These are phyloP conservation scores for Bovichtus variegatus DNA, from an alignment of 2,797 vertebrate genomes.

Conservation along the genomic window DNA sequence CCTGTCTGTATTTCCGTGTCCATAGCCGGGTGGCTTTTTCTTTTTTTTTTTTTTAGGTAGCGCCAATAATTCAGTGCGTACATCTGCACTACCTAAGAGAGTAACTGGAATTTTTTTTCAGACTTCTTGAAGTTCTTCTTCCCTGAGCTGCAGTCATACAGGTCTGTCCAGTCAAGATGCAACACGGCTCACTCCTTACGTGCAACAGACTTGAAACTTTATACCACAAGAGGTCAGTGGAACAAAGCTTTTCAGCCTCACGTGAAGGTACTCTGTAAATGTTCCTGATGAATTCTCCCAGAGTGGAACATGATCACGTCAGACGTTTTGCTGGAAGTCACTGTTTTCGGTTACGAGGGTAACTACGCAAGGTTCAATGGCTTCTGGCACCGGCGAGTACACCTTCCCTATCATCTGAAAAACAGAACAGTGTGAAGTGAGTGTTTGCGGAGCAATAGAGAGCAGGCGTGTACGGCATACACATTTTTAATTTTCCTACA, in stretches of 20 bases:
- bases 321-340: rapidly evolving
- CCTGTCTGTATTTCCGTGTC: neutral
- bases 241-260: neutral
- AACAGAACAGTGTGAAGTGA: neutral
- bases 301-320: neutral
- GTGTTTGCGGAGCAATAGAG: neutral
- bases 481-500: neutral
- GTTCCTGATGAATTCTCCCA: neutral
- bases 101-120: neutral
- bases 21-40: neutral
- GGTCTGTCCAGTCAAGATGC: neutral
- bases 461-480: neutral
- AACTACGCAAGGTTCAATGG: slow-evolving; percentile 25
- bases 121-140: slow-evolving; percentile 11
- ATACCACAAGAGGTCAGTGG: neutral
- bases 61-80: neutral
- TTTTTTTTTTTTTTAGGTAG: neutral
- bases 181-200: neutral
- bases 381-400: slow-evolving; percentile 33
- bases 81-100: neutral
- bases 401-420: slow-evolving; percentile 10
- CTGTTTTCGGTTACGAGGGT: neutral
- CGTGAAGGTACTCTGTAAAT: neutral
- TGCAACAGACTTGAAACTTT: neutral
- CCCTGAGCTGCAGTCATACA: neutral